Evolutionary conservation across 1,140 invertebrate species (phyloP).

Genomic region (Drosophila nannoptera): DNA sequence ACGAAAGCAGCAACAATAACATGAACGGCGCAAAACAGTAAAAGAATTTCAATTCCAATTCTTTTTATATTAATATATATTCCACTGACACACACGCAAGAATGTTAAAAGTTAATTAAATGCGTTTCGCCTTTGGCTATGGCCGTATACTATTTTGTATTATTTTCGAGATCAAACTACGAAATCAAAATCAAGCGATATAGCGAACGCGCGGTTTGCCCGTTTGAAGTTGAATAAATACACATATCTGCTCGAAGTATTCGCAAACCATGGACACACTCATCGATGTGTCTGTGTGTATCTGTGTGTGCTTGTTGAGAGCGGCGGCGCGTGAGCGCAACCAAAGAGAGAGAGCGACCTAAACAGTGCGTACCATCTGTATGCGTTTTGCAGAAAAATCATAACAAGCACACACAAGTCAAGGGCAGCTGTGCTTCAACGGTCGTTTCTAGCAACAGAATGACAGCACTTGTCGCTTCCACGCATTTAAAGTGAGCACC

Average conservation of each 20-base stretch:
- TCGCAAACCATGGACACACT: constrained; percentile 36
- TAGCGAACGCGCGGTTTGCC: constrained; percentile 52
- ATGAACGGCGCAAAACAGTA: constrained; percentile 44
- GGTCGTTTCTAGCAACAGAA: constrained; percentile 6
- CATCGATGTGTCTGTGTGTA: constrained; percentile 35
- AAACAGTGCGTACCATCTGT: constrained; percentile 37
- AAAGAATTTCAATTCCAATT: constrained; percentile 9
- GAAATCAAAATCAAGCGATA: constrained; percentile 48
- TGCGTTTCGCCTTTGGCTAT: constrained; percentile 13
- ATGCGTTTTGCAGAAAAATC: constrained; percentile 29
- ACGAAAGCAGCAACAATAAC: constrained; percentile 63
- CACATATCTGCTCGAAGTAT: constrained; percentile 46
- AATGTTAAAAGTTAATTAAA: constrained; percentile 11
- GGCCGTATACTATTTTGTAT: constrained; percentile 17
- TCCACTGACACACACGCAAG: not conserved
- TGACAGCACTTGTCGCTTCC: constrained; percentile 14
- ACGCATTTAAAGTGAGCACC: not conserved
- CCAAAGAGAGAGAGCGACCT: constrained; percentile 4
- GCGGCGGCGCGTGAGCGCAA: constrained; percentile 20
- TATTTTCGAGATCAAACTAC: constrained; percentile 43
- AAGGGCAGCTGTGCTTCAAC: constrained; percentile 26
- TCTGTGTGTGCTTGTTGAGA: constrained; percentile 33
- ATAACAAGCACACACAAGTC: constrained; percentile 14
- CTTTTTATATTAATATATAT: not conserved
- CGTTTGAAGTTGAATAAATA: constrained; percentile 52